Base-by-base conservation (phyloP, 2,797 vertebrate genomes). In the Phoxinus dragarum region DNA sequence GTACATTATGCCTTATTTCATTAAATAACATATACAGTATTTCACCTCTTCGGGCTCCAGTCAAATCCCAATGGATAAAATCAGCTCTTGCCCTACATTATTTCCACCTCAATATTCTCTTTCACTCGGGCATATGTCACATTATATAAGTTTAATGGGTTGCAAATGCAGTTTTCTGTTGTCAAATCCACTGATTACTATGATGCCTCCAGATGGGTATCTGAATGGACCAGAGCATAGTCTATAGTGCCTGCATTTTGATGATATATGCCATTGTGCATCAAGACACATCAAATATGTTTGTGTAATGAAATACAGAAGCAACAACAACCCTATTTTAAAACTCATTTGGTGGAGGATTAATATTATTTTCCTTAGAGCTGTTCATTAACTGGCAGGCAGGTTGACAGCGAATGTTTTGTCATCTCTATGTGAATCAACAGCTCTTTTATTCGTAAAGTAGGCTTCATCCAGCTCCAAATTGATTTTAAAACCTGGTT, bases 1-100 rank as follows among this genome's bases (percentile, higher is more conserved):
- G 19, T 68, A 23, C 27, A 76, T 4, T 36, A 7, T 76, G 34
- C 11, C 19, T 52, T 54, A 38, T 36, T 34, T 14, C 2, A 56
- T 56, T 23, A 49, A 31, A 52, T 76, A 38, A 54, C 44, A 73
- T 36, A 17, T 16, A 66, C 14, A 66, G 5, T 3, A 17, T 61
- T 77, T 56, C 75, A 40, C 19, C 75, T 77, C 36, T 77, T 40
- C 4, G 4, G 73, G 49, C 47, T 12, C 27, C 44, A 74, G 27
- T 34, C 17, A 54, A 75, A 36, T 59, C 23, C 6, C 6, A 3
- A 27, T 38, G 21, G 75, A 59, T 77, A 27, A 77, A 77, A 77
- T 56, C 21, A 59, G 36, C 75, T 56, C 75, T 77, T 77, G 14
- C 3, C 75, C 75, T 77, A 77, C 52, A n/a, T 77, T 36, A 59